A percentile compares a stretch with the other conserved stretches of the same genome.
These are phyloP conservation scores for Heliconius congener DNA, from an alignment of 1,140 invertebrate genomes.

Conservation along the genomic window DNA sequence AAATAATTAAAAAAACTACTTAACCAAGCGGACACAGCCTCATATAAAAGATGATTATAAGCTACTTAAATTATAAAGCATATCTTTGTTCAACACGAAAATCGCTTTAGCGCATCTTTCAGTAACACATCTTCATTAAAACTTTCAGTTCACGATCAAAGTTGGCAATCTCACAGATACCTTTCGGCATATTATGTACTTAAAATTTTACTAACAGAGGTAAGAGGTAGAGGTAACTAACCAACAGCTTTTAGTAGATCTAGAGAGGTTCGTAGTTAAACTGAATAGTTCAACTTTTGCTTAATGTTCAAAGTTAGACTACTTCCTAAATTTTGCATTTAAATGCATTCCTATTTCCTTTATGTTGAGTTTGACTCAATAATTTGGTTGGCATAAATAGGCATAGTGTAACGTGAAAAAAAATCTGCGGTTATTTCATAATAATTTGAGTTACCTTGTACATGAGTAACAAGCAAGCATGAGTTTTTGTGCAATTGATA, in stretches of 20 bases:
- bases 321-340: background rate
- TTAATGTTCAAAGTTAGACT: background rate
- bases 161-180: background rate
- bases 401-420: no score
- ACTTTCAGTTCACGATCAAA: slow-evolving; percentile 1
- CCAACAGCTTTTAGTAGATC: background rate
- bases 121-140: slow-evolving; percentile 10
- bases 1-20: no score
- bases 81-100: background rate
- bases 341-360: background rate
- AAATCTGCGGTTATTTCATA: no score
- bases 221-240: background rate
- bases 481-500: no score
- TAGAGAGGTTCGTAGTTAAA: background rate
- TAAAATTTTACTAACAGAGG: background rate
- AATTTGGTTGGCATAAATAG: no score
- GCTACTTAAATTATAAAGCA: background rate
- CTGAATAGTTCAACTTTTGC: background rate
- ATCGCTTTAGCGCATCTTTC: background rate
- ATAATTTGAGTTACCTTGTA: no score
- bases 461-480: no score
- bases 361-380: no score
- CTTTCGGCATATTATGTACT: background rate
- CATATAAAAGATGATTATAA: no score
- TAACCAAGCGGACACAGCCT: no score